phyloP scores from a whole-genome alignment of 1,140 invertebrate species.

The Arctopsyche grandis region DNA sequence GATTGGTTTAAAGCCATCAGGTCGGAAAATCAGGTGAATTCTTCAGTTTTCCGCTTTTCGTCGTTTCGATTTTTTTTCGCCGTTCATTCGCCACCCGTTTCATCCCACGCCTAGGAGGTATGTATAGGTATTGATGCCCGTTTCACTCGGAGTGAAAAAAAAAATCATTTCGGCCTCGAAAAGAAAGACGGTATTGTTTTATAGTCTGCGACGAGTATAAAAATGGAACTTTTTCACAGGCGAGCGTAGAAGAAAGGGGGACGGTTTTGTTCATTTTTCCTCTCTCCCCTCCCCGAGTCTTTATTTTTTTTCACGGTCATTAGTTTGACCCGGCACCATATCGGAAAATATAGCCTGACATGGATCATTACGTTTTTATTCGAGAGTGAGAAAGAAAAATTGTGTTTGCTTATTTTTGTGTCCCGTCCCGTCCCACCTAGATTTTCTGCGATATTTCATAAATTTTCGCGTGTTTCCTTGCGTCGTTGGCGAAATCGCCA shows the following conservation, averaged over 20 bases:
- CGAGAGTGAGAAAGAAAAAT: slow-evolving; percentile 23
- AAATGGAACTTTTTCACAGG: slow-evolving; percentile 22
- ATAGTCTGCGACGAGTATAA: background rate
- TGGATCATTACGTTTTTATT: slow-evolving; percentile 41
- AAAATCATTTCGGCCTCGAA: slow-evolving; percentile 4
- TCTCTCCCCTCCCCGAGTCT: slow-evolving; percentile 23
- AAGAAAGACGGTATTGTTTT: slow-evolving; percentile 30
- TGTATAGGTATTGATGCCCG: background rate
- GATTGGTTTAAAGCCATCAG: slow-evolving; percentile 32
- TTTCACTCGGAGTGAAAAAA: background rate
- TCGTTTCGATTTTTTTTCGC: slow-evolving; percentile 21
- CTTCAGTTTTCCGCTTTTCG: slow-evolving; percentile 2
- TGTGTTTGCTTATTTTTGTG: slow-evolving; percentile 25
- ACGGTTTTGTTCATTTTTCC: no score
- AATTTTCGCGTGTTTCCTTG: background rate
- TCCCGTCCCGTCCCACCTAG: background rate
- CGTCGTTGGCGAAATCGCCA: background rate
- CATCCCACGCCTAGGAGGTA: background rate
- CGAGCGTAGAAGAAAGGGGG: background rate
- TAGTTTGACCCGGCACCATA: slow-evolving; percentile 24
- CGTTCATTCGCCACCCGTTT: background rate
- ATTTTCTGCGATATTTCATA: slow-evolving; percentile 3
- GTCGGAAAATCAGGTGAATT: slow-evolving; percentile 41
- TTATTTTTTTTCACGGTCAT: slow-evolving; percentile 43
- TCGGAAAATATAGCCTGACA: slow-evolving; percentile 29